These are phyloP conservation scores for Heliothis subflexa DNA, from an alignment of 1,140 invertebrate genomes.

Conservation along the genomic window DNA sequence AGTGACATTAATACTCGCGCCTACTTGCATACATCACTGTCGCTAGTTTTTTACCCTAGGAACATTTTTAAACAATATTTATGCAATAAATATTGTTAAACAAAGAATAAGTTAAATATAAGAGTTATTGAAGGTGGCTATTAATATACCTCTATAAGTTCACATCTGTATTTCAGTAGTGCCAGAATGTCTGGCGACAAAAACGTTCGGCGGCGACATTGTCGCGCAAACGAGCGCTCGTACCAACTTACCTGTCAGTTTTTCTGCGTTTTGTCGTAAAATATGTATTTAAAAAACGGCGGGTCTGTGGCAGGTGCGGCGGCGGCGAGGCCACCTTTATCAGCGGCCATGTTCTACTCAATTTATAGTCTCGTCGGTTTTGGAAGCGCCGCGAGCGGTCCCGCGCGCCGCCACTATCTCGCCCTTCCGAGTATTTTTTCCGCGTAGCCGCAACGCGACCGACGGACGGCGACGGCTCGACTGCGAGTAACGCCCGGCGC, in stretches of 20 bases:
- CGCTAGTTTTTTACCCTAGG: not conserved
- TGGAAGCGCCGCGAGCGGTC: conserved; percentile 67
- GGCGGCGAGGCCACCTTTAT: conserved; percentile 67
- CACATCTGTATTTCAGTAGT: conserved; percentile 31
- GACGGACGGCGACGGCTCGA: conserved; percentile 18
- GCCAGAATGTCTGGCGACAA: conserved; percentile 40
- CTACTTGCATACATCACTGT: not conserved
- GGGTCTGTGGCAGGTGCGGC: conserved; percentile 66
- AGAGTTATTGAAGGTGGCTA: conserved; percentile 7
- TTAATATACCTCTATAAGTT: conserved; percentile 38
- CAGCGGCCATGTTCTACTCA: conserved; percentile 61
- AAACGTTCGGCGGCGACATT: conserved; percentile 50
- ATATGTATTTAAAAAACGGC: conserved; percentile 67
- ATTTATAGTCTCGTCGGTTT: conserved; percentile 67
- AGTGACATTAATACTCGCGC: not conserved
- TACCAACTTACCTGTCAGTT: conserved; percentile 58
- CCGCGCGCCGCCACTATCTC: conserved; percentile 38
- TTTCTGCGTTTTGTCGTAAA: conserved; percentile 72
- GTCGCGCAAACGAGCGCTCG: conserved; percentile 42
- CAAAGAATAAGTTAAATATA: conserved; percentile 11
- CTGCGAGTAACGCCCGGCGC: not conserved
- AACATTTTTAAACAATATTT: not conserved
- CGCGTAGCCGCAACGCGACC: conserved; percentile 18
- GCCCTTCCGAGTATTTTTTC: conserved; percentile 29
- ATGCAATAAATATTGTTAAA: conserved; percentile 7